Evolutionary conservation across 1,140 invertebrate genomes (phyloP), one percentile per base, ranked within the genome.

Genomic region (Drosophila mayri): DNA sequence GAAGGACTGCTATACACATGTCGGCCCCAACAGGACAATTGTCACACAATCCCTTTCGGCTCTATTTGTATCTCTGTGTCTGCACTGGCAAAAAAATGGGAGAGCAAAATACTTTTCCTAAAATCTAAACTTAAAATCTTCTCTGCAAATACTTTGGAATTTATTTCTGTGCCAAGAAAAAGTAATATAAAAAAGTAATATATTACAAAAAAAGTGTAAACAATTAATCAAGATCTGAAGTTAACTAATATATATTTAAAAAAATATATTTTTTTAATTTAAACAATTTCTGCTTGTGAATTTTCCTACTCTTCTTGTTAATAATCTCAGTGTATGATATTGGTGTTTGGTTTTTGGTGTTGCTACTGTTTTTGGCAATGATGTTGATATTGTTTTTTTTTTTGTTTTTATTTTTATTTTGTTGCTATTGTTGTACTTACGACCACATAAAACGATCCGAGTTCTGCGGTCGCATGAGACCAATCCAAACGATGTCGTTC

Each of bases 401-500:
- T 52, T 11, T 14, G 2, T 12, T 55, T 41, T 22, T 28, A 1
- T n/a, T 11, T 28, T 30, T 12, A 35, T 44, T 12, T 28, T 70
- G 57, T 28, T 52, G 50, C 25, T 28, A 10, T 68, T 77, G 58
- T 61, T 73, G 50, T 86, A 95, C 95, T 95, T 94, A 96, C 96
- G 95, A 95, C 96, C 95, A 96, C 76, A 94, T 94, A 88, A 96
- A 96, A 79, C 94, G 94, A 55, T 95, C 94, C 76, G 95, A 94
- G 64, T 95, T 94, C 79, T 94, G 94, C 79, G 94, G 94, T 67
- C 95, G 94, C 81, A 95, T 96, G 62, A 96, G 93, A 70, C 96
- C 96, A 83, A 96, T 96, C 96, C 96, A 96, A 66, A 96, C 95
- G 58, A 95, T 95, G 80, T 94, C 95, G 35, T 94, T 94, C 50